Base-by-base conservation (phyloP, 2,888 invertebrate genomes). In the Stenodema calcarata region DNA sequence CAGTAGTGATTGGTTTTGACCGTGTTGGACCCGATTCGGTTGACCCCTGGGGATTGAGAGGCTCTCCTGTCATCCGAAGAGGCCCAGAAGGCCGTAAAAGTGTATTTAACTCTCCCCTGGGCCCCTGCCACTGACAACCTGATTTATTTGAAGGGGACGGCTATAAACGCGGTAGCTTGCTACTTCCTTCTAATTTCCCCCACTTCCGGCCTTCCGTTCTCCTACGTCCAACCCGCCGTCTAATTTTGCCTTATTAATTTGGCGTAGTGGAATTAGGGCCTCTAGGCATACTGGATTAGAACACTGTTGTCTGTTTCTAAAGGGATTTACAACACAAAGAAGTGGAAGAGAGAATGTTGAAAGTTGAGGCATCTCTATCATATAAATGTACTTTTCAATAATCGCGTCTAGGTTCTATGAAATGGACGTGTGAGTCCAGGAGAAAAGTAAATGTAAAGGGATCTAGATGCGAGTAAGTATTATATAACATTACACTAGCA, bases 151-250 rank as follows among this genome's bases (percentile, higher is more conserved):
- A 73, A 73, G 73, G 30, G 73, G 73, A 73, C n/a, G n/a, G n/a
- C 35, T 73, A 18, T 27, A 73, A 62, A 62, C 62, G 73, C n/a
- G 73, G 73, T 35, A 35, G 35, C 35, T 18, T 73, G 73, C 73
- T n/a, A 16, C 73, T 73, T 73, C 73, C 73, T 35, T 73, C 73
- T 73, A 73, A 73, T 73, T 73, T 73, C 73, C 73, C 35, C 73
- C 73, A 35, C 73, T 73, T 73, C 73, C 41, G 73, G 16, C 41
- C 73, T 2, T 30, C 35, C 41, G 14, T 73, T 12, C 73, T n/a
- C 73, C 35, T 41, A 41, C n/a, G 30, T 35, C n/a, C 35, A 28
- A 11, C 9, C 12, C 16, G 30, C 35, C n/a, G 30, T 73, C 73
- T n/a, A 73, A 73, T 73, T 73, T 41, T 35, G 9, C 73, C 73